Conservation (phyloP, 2,797 vertebrate species). For the Amniataba percoides region DNA sequence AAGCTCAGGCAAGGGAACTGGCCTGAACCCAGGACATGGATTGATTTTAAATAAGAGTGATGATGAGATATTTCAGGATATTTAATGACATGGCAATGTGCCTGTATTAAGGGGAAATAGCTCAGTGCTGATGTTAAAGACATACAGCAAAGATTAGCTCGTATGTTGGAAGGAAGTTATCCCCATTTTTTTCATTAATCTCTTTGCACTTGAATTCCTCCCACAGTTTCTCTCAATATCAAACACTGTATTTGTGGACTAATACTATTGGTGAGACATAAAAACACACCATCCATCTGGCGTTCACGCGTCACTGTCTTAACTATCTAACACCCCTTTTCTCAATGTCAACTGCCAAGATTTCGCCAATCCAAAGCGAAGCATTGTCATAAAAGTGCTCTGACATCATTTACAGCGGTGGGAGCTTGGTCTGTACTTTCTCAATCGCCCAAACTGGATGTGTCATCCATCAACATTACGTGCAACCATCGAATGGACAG, state of each 20-base stretch:
- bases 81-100: constrained; percentile 3
- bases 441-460: constrained; percentile 40
- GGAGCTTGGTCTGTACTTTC: constrained; percentile 38
- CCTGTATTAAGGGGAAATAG: background rate
- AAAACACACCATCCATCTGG: constrained; percentile 73
- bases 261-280: constrained; percentile 53
- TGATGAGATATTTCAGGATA: constrained; percentile 7
- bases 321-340: constrained; percentile 58
- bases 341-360: constrained; percentile 42
- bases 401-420: constrained; percentile 69
- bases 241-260: constrained; percentile 44
- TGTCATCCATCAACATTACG: constrained; percentile 48
- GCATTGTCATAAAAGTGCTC: constrained; percentile 54
- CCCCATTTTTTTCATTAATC: constrained; percentile 39
- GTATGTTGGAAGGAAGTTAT: constrained; percentile 1
- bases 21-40: constrained; percentile 21
- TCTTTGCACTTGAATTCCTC: constrained; percentile 38
- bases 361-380: constrained; percentile 49
- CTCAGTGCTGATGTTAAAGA: constrained; percentile 29
- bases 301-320: constrained; percentile 57
- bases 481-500: constrained; percentile 33
- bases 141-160: constrained; percentile 2
- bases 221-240: constrained; percentile 34
- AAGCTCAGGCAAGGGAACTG: background rate
- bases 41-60: constrained; percentile 42